phyloP scores from a whole-genome alignment of 92 coral and sea anemone species.

The Palythoa grandiflora region DNA sequence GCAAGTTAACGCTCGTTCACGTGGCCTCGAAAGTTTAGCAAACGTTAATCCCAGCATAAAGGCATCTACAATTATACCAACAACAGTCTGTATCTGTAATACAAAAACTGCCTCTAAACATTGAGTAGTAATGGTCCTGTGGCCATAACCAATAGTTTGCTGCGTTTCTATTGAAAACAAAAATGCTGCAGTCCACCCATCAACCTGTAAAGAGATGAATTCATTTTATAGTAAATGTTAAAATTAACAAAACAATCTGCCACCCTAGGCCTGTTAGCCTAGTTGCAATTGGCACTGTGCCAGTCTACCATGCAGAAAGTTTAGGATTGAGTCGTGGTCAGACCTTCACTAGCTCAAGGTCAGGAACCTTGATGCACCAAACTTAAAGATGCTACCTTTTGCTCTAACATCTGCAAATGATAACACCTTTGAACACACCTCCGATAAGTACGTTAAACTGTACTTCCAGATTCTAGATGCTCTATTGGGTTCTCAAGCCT shows the following conservation, averaged over 20 bases:
- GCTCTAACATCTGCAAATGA: no score
- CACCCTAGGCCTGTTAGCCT: no score
- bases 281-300: no score
- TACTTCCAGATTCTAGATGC: no score
- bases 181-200: constrained; percentile 91
- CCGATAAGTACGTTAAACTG: no score
- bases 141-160: constrained; percentile 98
- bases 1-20: constrained; percentile 88
- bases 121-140: constrained; percentile 75
- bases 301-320: no score
- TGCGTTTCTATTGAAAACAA: constrained; percentile 96
- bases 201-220: constrained; percentile 65
- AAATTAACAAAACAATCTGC: neutral
- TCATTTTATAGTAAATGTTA: neutral
- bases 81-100: constrained; percentile 78
- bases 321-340: no score
- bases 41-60: constrained; percentile 91
- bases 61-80: constrained; percentile 88
- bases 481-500: no score
- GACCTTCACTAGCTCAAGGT: no score
- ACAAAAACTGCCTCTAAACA: constrained; percentile 87
- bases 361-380: no score
- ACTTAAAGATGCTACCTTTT: no score
- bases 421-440: no score
- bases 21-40: constrained; percentile 96